Conservation (phyloP, 2,797 vertebrate species). For the Melanotaenia parkinsoni region DNA sequence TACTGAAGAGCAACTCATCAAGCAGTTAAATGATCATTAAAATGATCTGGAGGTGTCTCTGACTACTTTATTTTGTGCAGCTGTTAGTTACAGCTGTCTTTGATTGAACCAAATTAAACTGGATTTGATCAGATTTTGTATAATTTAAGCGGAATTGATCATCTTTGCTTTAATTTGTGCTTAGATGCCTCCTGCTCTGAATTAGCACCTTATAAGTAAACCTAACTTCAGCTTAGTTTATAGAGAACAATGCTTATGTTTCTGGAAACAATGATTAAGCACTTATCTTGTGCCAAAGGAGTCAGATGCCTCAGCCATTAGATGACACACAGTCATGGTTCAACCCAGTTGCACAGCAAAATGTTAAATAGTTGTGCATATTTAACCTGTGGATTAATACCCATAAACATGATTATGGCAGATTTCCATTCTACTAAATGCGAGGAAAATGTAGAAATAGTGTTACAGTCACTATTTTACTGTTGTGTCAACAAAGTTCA, state of each 20-base stretch:
- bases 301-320: background rate
- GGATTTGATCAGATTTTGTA: background rate
- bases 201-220: background rate
- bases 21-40: background rate
- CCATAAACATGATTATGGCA: background rate
- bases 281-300: background rate
- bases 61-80: background rate
- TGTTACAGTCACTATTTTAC: background rate
- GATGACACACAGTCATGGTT: background rate
- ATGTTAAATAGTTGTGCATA: background rate
- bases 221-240: background rate
- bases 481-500: background rate
- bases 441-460: too few species aligned
- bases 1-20: background rate
- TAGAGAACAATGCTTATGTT: too few species aligned
- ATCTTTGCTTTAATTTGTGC: constrained; percentile 1
- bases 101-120: background rate
- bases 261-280: background rate
- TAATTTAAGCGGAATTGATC: background rate
- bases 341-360: background rate
- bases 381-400: background rate
- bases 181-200: background rate
- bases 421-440: background rate
- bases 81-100: background rate
- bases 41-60: background rate